These are phyloP conservation scores for Peromyscus attwateri DNA, from an alignment of 2,797 vertebrate genomes.

Conservation along the genomic window DNA sequence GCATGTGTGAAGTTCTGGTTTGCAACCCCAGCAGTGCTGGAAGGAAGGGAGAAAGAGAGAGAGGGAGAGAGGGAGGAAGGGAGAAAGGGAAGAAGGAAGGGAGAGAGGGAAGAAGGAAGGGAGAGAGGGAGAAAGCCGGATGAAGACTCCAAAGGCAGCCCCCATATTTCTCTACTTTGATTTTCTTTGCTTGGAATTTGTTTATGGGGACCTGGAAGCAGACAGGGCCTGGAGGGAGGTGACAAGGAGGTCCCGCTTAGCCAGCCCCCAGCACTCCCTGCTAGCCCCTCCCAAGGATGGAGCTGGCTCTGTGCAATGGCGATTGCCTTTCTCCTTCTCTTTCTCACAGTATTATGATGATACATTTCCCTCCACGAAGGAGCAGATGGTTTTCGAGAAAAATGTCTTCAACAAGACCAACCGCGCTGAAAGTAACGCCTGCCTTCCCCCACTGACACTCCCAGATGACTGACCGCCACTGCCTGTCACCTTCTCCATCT, in stretches of 20 bases:
- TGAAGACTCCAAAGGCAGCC: not conserved
- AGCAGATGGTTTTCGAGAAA: slow-evolving; percentile 94
- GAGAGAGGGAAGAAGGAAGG: too few relatives aligned
- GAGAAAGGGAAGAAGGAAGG: too few relatives aligned
- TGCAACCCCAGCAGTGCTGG: not conserved
- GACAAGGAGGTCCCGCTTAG: not conserved
- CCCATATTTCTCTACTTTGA: not conserved
- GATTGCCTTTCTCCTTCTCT: slow-evolving; percentile 50
- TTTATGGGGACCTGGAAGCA: not conserved
- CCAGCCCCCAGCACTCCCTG: not conserved
- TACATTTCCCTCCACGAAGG: slow-evolving; percentile 93
- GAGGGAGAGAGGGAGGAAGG: fast-evolving
- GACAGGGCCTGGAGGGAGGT: not conserved
- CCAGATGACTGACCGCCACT: not conserved
- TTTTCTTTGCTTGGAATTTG: not conserved
- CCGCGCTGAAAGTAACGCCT: slow-evolving; percentile 91
- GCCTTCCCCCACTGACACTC: not conserved
- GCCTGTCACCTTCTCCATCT: not conserved
- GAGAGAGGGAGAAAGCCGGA: not conserved
- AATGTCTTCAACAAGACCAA: slow-evolving; percentile 94
- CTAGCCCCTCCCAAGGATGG: not conserved
- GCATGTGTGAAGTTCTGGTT: not conserved
- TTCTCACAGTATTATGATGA: slow-evolving; percentile 93
- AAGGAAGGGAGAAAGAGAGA: not conserved
- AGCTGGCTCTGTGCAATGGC: not conserved